Evolutionary conservation across 2,113 vertebrate genomes (phyloP), one percentile per base, ranked within the genome.

Genomic region (Aptenodytes patagonicus): DNA sequence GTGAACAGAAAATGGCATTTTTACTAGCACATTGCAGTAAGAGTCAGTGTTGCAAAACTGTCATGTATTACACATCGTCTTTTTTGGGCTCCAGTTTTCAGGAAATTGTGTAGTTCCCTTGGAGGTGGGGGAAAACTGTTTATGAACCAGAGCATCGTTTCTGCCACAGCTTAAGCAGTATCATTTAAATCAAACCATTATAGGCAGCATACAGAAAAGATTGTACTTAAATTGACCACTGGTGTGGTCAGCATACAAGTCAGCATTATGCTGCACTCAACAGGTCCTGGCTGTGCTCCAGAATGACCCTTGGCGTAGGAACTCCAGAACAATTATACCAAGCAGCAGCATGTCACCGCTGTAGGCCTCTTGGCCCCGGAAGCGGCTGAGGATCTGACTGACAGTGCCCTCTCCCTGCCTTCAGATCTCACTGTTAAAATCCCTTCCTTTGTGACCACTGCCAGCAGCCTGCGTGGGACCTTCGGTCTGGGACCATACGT

Each of bases 401-500:
- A 10, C 8, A 7, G 32, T 14, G 38, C 21, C 32, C 17, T 20
- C 60, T 65, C 11, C 1, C 61, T 71, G 65, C 65, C 28, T 73
- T 70, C 40, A 15, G 5, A 22, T 31, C 61, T 54, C 47, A 12
- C 55, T 7, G 2, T 36, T 76, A n/a, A 91, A 93, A 75, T 10
- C 20, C 22, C 20, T 54, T 70, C 34, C 36, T 81, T 42, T 32
- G 64, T 10, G 5, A 36, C 19, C 2, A 11, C 71, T 88, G 46
- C 36, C 79, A 86, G 62, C 36, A 73, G 54, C 24, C 6, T 26
- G 24, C 4, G 2, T 55, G 78, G 61, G 65, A 29, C 6, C 10
- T 28, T 51, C 21, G 24, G 38, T 17, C 42, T 69, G 32, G 34
- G 40, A 51, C 4, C 0, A 0, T 16, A 22, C 11, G 51, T n/a